phyloP scores from a whole-genome alignment of 1,140 invertebrate species.

The Sogatella furcifera region DNA sequence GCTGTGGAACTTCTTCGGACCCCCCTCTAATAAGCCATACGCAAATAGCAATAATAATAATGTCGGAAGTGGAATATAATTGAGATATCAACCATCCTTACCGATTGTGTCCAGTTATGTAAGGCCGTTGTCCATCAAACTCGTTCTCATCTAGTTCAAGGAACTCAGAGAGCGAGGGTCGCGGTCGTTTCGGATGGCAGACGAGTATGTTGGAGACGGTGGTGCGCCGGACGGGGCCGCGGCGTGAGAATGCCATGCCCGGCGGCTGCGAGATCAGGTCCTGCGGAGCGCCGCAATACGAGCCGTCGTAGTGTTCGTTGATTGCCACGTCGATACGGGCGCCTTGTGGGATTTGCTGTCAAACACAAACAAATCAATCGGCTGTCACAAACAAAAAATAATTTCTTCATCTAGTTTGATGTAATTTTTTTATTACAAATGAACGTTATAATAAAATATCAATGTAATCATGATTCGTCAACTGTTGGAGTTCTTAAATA shows the following conservation, averaged over 20 bases:
- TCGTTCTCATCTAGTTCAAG: constrained; percentile 70
- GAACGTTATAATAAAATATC: too few relatives aligned
- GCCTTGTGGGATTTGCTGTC: constrained; percentile 67
- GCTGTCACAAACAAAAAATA: too few relatives aligned
- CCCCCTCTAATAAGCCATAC: too few relatives aligned
- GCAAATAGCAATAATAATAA: too few relatives aligned
- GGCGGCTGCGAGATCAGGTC: constrained; percentile 67
- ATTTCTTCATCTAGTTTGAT: too few relatives aligned
- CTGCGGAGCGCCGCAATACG: constrained; percentile 89
- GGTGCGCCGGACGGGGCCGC: constrained; percentile 73
- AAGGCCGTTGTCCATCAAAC: constrained; percentile 66
- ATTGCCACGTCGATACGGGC: constrained; percentile 89
- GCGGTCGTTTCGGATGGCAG: constrained; percentile 63
- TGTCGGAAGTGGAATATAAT: not conserved
- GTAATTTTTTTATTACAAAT: too few relatives aligned
- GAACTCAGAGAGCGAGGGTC: constrained; percentile 70
- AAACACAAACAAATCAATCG: not conserved
- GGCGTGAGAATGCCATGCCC: constrained; percentile 51
- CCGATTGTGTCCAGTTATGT: constrained; percentile 83
- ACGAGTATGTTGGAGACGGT: constrained; percentile 82
- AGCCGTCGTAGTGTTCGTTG: constrained; percentile 90
- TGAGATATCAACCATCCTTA: constrained; percentile 30
- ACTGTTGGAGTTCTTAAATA: too few relatives aligned
- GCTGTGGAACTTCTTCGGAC: too few relatives aligned
- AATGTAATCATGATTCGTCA: too few relatives aligned